A percentile compares a stretch with the other conserved stretches of the same genome.
Conservation (phyloP, 2,797 vertebrate genomes). For the Oryzias sinensis region DNA sequence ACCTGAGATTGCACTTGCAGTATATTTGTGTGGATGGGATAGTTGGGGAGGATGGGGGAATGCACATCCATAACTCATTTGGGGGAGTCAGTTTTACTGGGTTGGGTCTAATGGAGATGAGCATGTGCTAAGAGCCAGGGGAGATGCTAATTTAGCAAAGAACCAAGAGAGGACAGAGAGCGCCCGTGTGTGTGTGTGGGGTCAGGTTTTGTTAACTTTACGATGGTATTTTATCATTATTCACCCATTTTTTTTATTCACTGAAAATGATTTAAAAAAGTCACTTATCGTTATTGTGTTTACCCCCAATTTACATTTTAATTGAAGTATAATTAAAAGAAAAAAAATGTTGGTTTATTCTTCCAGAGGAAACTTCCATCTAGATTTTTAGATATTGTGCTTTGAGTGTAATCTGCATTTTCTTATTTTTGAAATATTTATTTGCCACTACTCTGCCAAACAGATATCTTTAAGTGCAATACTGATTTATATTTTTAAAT, state of each 20-base stretch:
- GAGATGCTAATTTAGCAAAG: constrained; percentile 72
- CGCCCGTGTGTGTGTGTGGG: constrained; percentile 11
- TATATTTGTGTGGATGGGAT: constrained; percentile 63
- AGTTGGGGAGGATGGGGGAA: constrained; percentile 63
- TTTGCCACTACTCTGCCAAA: too few relatives aligned
- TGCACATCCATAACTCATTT: constrained; percentile 78
- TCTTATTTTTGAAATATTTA: constrained; percentile 13
- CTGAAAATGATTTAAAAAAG: constrained; percentile 1
- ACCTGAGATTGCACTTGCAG: constrained; percentile 46
- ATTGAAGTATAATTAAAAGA: constrained; percentile 35
- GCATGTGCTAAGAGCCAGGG: constrained; percentile 72
- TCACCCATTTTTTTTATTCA: constrained; percentile 15
- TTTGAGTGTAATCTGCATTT: constrained; percentile 30
- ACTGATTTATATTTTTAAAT: constrained; percentile 1
- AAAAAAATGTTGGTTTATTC: constrained; percentile 25
- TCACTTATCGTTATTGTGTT: constrained; percentile 31
- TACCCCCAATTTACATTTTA: constrained; percentile 52
- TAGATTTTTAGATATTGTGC: constrained; percentile 26
- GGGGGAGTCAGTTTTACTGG: constrained; percentile 74
- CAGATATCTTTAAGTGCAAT: neutral
- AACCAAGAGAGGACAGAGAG: constrained; percentile 56
- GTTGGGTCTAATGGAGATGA: constrained; percentile 72
- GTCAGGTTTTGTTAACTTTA: constrained; percentile 27
- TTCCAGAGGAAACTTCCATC: constrained; percentile 18
- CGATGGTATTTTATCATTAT: constrained; percentile 14